Percentiles rank a stretch among this genome's conserved stretches.
Evolutionary conservation across 2,888 invertebrate species (phyloP).

Genomic region (Micropterix aruncella): DNA sequence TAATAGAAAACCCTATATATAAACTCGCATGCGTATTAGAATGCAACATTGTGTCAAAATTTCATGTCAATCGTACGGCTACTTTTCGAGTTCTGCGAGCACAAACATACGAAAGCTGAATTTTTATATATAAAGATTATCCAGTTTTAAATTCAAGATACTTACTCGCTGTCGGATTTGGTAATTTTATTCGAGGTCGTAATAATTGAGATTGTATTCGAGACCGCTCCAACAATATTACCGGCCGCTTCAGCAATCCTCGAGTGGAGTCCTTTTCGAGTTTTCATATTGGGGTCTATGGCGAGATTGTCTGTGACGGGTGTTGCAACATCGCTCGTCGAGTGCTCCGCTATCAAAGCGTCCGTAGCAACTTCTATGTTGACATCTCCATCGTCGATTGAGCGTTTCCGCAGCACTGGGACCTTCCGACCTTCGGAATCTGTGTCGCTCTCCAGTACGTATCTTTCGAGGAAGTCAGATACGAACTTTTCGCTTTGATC

Average conservation of each 20-base stretch:
- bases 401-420: slow-evolving; percentile 22
- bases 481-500: slow-evolving; percentile 35
- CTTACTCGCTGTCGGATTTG: slow-evolving; percentile 13
- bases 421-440: slow-evolving; percentile 42
- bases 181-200: slow-evolving; percentile 36
- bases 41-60: too few relatives aligned
- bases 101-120: too few relatives aligned
- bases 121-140: too few relatives aligned
- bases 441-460: slow-evolving; percentile 46
- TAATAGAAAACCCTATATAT: too few relatives aligned
- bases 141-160: too few relatives aligned
- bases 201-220: slow-evolving; percentile 39
- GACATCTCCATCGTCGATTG: neutral
- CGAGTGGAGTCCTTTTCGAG: neutral
- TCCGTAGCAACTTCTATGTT: neutral
- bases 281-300: neutral
- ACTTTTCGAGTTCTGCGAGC: too few relatives aligned
- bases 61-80: too few relatives aligned
- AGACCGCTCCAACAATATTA: slow-evolving; percentile 42
- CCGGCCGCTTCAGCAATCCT: slow-evolving; percentile 42
- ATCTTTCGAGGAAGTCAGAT: slow-evolving; percentile 42
- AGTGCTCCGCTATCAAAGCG: neutral
- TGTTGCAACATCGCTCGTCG: neutral
- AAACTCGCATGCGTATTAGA: too few relatives aligned
- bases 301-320: neutral